Conservation (phyloP, 2,797 vertebrate species). For the Remorina albescens region DNA sequence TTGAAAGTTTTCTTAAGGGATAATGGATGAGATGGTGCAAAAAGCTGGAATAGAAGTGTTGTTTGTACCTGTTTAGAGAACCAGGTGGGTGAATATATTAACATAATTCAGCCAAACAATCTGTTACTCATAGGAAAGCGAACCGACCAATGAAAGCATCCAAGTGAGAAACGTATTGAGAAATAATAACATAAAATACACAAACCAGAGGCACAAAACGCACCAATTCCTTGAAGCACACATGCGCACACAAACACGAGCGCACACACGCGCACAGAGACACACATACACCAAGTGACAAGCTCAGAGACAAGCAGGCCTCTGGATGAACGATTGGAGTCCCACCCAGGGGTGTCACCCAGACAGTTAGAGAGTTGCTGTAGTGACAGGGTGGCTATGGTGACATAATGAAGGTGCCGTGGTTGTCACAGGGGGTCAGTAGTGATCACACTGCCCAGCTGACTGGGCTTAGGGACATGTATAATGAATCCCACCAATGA, state of each 20-base stretch:
- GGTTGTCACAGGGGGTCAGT: slow-evolving; percentile 98
- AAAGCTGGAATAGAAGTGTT: slow-evolving; percentile 13
- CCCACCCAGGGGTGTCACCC: slow-evolving; percentile 90
- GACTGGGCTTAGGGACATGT: slow-evolving; percentile 81
- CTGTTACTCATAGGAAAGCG: slow-evolving; percentile 29
- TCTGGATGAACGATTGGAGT: slow-evolving; percentile 86
- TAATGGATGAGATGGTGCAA: slow-evolving; percentile 40
- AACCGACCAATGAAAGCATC: neutral
- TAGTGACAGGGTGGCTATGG: slow-evolving; percentile 94
- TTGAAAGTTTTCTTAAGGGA: slow-evolving; percentile 32
- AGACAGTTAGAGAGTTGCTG: slow-evolving; percentile 96
- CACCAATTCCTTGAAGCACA: slow-evolving; percentile 20
- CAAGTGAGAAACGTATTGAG: slow-evolving; percentile 9
- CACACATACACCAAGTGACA: slow-evolving; percentile 58
- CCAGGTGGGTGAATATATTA: slow-evolving; percentile 42
- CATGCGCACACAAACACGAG: slow-evolving; percentile 29
- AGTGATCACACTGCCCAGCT: slow-evolving; percentile 95
- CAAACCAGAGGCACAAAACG: slow-evolving; percentile 5
- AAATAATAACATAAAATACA: slow-evolving; percentile 13
- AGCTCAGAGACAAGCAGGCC: slow-evolving; percentile 78
- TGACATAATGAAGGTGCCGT: slow-evolving; percentile 99
- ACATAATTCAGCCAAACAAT: slow-evolving; percentile 29
- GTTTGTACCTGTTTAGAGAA: slow-evolving; percentile 23
- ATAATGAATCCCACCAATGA: slow-evolving; percentile 99
- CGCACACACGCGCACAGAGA: slow-evolving; percentile 32